Evolutionary conservation across 1,140 invertebrate species (phyloP), one percentile per base, ranked within the genome.

Genomic region (Limonius californicus): DNA sequence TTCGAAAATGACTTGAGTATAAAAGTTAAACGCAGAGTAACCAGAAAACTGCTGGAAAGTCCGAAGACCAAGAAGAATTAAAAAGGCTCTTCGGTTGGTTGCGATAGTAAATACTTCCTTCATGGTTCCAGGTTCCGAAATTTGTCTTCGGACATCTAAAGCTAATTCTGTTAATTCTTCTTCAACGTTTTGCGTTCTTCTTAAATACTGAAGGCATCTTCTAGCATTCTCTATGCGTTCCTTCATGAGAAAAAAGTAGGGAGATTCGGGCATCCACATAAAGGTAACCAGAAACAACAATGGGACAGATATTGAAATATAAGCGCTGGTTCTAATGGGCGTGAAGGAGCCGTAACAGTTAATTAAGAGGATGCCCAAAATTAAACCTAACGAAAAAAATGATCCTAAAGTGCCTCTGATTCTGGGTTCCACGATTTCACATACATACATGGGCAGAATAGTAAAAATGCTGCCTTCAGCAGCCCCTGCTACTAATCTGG

Each of bases 1-100:
- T 53, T 59, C 15, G 15, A 59, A 50, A 7, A 59, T 50, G 9
- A 53, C 16, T 53, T 59, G 57, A 14, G 20, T 15, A 27, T 59
- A 59, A 35, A 87, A 87, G 65, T 87, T 85, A 15, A 92, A 80
- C 1, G 86, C 87, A 43, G 88, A 87, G 12, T 90, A 85, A 1
- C 90, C 88, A 60, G 84, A 88, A 23, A 91, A 80, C 70, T 91
- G 89, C 71, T 92, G 89, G 15, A 89, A 86, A 12, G 87, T 80
- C 70, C 89, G 87, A 55, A 91, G 76, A 15, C 83, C 77, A 27
- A 86, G 68, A 3, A 84, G 76, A 42, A 90, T 83, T 7, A 83
- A 73, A 11, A 92, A 71, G 0, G 85, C 86, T 61, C 79, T 84
- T 35, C 82, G 76, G 70, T 89, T 87, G 12, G 79, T 84, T 4